Evolutionary conservation across 35 echinoderm and acorn worm species (phyloP).

Genomic region (Amphiura filiformis): DNA sequence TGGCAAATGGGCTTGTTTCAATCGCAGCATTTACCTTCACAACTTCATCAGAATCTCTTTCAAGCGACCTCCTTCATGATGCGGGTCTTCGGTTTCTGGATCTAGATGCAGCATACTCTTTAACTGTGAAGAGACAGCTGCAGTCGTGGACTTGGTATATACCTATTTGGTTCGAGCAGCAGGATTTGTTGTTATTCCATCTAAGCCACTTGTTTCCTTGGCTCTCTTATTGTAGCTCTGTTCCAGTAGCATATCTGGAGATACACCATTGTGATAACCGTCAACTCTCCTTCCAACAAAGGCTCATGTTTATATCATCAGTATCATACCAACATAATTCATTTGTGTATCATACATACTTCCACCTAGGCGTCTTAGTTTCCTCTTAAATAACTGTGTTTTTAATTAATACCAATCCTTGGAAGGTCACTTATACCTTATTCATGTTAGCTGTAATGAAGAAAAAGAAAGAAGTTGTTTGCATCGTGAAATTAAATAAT

Average conservation of each 20-base stretch:
- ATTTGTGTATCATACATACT: neutral
- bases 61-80: conserved; percentile 19
- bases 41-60: conserved; percentile 11
- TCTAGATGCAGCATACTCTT: conserved; percentile 9
- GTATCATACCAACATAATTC: no score
- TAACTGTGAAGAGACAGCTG: conserved; percentile 23
- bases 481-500: no score
- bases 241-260: conserved; percentile 33
- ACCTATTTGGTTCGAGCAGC: conserved; percentile 26
- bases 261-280: neutral
- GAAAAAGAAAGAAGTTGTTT: no score
- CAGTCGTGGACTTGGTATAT: conserved; percentile 25
- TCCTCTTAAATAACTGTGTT: no score
- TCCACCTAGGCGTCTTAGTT: no score
- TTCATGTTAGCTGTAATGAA: no score
- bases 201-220: conserved; percentile 38
- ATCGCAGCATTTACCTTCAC: conserved; percentile 19
- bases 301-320: conserved; percentile 18
- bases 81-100: neutral
- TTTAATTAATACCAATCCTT: no score
- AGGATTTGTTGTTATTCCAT: conserved; percentile 18
- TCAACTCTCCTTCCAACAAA: neutral
- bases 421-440: no score
- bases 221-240: conserved; percentile 41
- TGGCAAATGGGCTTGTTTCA: conserved; percentile 24